phyloP scores from a whole-genome alignment of 2,888 invertebrate species.

The Ochlodes sylvanus region DNA sequence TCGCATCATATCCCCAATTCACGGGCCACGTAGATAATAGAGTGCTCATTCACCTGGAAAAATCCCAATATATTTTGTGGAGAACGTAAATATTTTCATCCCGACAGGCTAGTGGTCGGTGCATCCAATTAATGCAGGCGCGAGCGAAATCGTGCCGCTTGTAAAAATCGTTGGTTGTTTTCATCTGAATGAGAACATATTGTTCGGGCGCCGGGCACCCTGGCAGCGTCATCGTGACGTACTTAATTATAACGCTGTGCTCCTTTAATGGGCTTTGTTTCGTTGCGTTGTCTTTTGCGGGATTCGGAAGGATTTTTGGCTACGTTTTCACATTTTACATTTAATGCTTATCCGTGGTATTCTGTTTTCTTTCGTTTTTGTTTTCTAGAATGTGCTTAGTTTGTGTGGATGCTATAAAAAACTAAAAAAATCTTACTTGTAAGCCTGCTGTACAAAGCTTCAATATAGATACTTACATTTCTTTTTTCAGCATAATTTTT shows the following conservation, averaged over 20 bases:
- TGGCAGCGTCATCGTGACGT: slow-evolving; percentile 30
- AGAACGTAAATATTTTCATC: slow-evolving; percentile 69
- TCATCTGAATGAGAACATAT: slow-evolving; percentile 58
- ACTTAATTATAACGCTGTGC: slow-evolving; percentile 32
- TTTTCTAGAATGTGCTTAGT: background rate
- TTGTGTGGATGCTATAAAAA: no score
- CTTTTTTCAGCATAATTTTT: no score
- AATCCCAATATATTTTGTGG: slow-evolving; percentile 66
- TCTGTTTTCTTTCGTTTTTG: background rate
- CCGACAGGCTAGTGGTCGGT: slow-evolving; percentile 65
- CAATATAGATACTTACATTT: no score
- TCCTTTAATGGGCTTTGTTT: slow-evolving; percentile 35
- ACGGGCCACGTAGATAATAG: slow-evolving; percentile 48
- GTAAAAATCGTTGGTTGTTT: slow-evolving; percentile 63
- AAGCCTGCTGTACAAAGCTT: no score
- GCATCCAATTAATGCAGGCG: slow-evolving; percentile 75
- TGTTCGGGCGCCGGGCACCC: slow-evolving; percentile 42
- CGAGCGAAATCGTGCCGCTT: slow-evolving; percentile 55
- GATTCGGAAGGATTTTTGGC: slow-evolving; percentile 14
- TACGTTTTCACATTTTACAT: background rate
- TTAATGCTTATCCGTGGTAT: background rate
- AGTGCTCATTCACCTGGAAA: slow-evolving; percentile 61
- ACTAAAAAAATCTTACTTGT: no score
- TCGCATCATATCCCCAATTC: slow-evolving; percentile 50
- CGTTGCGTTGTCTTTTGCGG: slow-evolving; percentile 22